These are phyloP conservation scores for Callosobruchus maculatus DNA, from an alignment of 2,888 invertebrate genomes.

Conservation along the genomic window DNA sequence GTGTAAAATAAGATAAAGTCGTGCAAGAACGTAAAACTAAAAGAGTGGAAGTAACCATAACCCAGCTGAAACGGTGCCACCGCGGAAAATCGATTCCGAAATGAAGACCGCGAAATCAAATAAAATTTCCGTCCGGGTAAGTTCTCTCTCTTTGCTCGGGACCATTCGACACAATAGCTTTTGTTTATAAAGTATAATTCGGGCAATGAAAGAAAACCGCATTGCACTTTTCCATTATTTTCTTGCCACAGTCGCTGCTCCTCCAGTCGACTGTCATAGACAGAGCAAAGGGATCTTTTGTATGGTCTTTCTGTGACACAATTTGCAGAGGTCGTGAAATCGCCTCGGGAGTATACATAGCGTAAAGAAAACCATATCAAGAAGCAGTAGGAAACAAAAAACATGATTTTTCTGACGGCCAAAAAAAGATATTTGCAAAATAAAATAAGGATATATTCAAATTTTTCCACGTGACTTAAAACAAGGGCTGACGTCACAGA, in stretches of 20 bases:
- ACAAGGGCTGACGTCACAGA: no score
- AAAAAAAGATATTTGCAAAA: no score
- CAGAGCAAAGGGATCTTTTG: no score
- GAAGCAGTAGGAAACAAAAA: no score
- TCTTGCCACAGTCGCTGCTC: not conserved
- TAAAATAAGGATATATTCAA: no score
- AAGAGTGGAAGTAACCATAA: not conserved
- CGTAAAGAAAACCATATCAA: no score
- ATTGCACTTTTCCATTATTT: not conserved
- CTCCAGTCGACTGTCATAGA: not conserved
- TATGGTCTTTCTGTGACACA: no score
- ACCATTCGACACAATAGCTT: not conserved
- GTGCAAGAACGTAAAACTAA: not conserved
- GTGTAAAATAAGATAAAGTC: not conserved
- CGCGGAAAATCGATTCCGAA: not conserved
- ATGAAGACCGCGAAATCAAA: not conserved
- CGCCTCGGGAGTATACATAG: no score
- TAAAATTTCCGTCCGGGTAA: not conserved
- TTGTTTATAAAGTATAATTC: not conserved
- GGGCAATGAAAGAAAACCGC: not conserved
- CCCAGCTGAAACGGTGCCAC: not conserved
- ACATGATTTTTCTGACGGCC: no score
- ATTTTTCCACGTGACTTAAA: no score
- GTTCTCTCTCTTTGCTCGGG: not conserved
- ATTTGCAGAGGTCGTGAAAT: no score